Base-by-base conservation (phyloP, 2,797 vertebrate species). In the Oreonectes daqikongensis region DNA sequence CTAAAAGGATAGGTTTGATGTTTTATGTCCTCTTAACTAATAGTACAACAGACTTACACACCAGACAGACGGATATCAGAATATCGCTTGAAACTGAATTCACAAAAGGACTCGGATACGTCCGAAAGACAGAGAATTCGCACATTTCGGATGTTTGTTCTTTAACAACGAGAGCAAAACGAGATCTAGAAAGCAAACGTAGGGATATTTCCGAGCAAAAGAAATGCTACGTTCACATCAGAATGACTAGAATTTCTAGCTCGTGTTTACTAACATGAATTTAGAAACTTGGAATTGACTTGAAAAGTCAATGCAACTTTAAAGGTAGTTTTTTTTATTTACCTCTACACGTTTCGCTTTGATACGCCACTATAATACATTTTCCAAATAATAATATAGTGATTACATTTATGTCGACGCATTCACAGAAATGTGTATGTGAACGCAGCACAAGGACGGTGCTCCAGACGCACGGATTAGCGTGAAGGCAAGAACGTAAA, bases 1-100 rank as follows among this genome's bases (percentile, higher is more conserved):
- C 65, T 92, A 90, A 92, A 89, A 89, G 88, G 85, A 85, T 72
- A 90, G 87, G 87, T 87, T 86, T 84, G 85, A 82, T 63, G 79
- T 84, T 88, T 86, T 89, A 88, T 85, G 84, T 75, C 89, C 88
- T 84, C 89, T 87, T 90, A 87, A 85, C 84, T 85, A 88, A 82
- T 74, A 72, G 69, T 84, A 85, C 66, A 75, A 44, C 28, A 64
- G 67, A 81, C 66, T 79, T 75, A 40, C 59, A 75, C 78, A 1
- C 73, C 91, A 93, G 94, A 89, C 90, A 92, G 91, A 93, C 17
- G 35, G 28, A 72, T 20, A 66, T 35, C 12, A 64, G 18, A 44
- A 38, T 65, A 66, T 75, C 68, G 72, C 32, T 75, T 59, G 18
- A 67, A 67, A 44, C 50, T 15, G 63, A 61, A n/a, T 32, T 61